Conservation (phyloP, 2,888 invertebrate genomes). For the Gasteruption jaculator region DNA sequence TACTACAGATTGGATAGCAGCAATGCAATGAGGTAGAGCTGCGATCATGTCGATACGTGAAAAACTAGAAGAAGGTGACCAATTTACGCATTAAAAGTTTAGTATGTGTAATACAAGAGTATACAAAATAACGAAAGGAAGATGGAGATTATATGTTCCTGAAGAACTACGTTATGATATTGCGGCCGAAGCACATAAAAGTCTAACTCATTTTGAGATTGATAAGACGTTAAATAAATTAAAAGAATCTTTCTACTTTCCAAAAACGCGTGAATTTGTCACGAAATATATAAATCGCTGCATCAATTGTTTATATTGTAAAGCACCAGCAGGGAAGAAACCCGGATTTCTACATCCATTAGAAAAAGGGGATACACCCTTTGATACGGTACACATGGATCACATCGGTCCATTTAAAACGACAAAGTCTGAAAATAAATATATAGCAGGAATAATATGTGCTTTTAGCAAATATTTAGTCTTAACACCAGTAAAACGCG, state of each 20-base stretch:
- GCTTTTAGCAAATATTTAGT: constrained; percentile 20
- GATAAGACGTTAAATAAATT: constrained; percentile 21
- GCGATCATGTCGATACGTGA: constrained; percentile 17
- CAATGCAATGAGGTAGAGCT: constrained; percentile 15
- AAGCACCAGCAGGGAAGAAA: constrained; percentile 16
- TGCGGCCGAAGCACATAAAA: constrained; percentile 18
- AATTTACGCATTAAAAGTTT: constrained; percentile 20
- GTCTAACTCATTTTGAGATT: constrained; percentile 20
- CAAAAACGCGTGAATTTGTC: constrained; percentile 21
- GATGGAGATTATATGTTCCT: constrained; percentile 18
- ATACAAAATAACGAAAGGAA: constrained; percentile 17
- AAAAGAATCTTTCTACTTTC: constrained; percentile 20
- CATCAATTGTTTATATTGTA: constrained; percentile 22
- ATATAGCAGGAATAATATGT: constrained; percentile 13
- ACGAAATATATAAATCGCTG: constrained; percentile 18
- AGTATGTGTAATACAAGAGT: constrained; percentile 20
- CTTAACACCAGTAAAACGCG: constrained; percentile 15
- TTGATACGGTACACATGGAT: constrained; percentile 19
- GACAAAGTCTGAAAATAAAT: constrained; percentile 13
- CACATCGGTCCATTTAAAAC: constrained; percentile 18
- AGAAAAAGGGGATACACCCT: constrained; percentile 18
- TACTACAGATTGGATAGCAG: constrained; percentile 25
- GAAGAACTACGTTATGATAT: constrained; percentile 19
- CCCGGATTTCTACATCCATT: constrained; percentile 21
- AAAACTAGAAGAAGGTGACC: constrained; percentile 20